A percentile compares a stretch with the other conserved stretches of the same genome.
Conservation (phyloP, 1,140 invertebrate genomes). For the Zaprionus camerounensis region DNA sequence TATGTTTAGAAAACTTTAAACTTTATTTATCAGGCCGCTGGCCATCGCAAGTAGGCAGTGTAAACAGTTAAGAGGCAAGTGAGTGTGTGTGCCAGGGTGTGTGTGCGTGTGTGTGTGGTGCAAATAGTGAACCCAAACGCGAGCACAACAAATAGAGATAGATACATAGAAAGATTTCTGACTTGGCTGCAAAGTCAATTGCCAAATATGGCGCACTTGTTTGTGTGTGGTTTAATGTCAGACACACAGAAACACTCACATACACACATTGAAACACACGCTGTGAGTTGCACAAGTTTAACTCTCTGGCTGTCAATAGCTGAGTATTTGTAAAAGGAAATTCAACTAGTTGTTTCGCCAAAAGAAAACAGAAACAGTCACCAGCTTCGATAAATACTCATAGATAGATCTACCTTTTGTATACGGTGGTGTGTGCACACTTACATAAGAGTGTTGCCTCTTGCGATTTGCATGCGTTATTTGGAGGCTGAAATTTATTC, state of each 20-base stretch:
- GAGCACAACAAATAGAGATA: conserved; percentile 33
- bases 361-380: conserved; percentile 68
- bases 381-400: conserved; percentile 43
- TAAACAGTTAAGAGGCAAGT: conserved; percentile 66
- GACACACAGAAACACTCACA: conserved; percentile 39
- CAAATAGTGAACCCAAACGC: conserved; percentile 34
- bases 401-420: conserved; percentile 4
- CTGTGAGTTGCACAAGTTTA: conserved; percentile 59
- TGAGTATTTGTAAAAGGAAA: conserved; percentile 75
- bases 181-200: conserved; percentile 78
- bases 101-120: conserved; percentile 4
- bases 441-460: conserved; percentile 15
- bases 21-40: conserved; percentile 73
- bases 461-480: conserved; percentile 74
- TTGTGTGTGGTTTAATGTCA: conserved; percentile 81
- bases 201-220: conserved; percentile 79
- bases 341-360: conserved; percentile 81
- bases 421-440: not conserved
- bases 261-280: not conserved
- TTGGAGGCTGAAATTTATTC: conserved; percentile 64
- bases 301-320: conserved; percentile 72
- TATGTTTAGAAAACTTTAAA: conserved; percentile 78
- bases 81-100: conserved; percentile 18
- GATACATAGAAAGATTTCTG: conserved; percentile 52
- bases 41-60: conserved; percentile 71